These are phyloP conservation scores for Pardosa pseudoannulata DNA, from an alignment of 2,888 invertebrate species.

Conservation along the genomic window DNA sequence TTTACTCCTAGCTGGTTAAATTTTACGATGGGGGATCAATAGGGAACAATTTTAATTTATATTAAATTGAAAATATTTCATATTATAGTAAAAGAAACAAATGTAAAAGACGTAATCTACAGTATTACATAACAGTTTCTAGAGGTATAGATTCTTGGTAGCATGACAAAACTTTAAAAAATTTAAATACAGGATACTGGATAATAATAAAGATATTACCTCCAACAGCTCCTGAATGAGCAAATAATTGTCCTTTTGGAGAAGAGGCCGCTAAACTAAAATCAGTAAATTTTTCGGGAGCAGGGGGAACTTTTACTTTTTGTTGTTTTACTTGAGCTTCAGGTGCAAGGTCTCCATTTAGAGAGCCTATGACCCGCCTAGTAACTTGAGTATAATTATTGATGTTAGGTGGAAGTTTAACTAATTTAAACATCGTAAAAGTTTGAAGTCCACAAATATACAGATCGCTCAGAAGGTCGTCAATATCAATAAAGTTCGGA, in stretches of 20 bases:
- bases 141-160: no score
- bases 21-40: no score
- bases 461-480: neutral
- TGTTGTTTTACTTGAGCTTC: conserved; percentile 22
- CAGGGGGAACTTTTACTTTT: conserved; percentile 30
- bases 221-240: conserved; percentile 51
- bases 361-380: conserved; percentile 47
- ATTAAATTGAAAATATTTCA: no score
- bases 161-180: no score
- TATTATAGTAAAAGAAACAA: no score
- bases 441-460: neutral
- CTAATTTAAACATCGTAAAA: conserved; percentile 41
- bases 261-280: conserved; percentile 29
- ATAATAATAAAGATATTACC: conserved; percentile 23
- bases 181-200: no score
- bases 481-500: neutral
- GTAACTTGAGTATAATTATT: conserved; percentile 42
- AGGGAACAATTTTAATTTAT: no score
- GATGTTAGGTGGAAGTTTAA: conserved; percentile 31
- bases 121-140: no score
- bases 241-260: conserved; percentile 52
- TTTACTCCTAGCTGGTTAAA: no score
- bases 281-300: conserved; percentile 36
- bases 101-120: no score
- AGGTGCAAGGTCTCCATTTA: conserved; percentile 38